These are phyloP conservation scores for Stenotaenia linearis DNA, from an alignment of 2,888 invertebrate genomes.

Conservation along the genomic window DNA sequence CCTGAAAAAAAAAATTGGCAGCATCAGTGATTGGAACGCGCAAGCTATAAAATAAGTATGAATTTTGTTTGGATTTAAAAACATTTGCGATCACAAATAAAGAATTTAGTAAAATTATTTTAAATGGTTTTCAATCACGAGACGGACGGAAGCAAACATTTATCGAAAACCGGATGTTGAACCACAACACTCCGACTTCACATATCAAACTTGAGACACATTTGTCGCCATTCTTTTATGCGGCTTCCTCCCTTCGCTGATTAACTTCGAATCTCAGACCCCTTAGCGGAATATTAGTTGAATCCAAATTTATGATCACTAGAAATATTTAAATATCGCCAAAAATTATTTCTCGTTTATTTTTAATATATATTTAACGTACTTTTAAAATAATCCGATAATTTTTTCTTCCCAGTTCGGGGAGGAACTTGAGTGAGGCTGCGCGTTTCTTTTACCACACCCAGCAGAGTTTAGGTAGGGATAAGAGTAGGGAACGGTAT, in stretches of 20 bases:
- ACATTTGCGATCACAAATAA: background rate
- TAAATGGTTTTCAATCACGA: background rate
- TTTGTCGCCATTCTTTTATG: background rate
- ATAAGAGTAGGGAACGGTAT: background rate
- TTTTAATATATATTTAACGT: background rate
- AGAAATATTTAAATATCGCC: background rate
- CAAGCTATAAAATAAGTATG: background rate
- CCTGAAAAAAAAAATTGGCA: background rate
- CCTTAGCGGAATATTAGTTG: background rate
- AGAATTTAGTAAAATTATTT: background rate
- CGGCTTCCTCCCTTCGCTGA: background rate
- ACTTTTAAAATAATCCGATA: background rate
- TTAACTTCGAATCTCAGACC: background rate
- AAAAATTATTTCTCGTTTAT: background rate
- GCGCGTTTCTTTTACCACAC: conserved; percentile 29
- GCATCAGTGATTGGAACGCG: background rate
- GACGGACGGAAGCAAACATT: background rate
- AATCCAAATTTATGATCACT: background rate
- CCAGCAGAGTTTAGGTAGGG: conserved; percentile 20
- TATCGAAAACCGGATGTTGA: background rate
- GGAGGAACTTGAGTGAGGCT: background rate
- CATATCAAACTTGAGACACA: background rate
- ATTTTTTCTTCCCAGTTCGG: background rate
- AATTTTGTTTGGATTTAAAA: background rate
- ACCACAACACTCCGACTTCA: background rate